Percentiles rank a stretch among this genome's conserved stretches.
Conservation (phyloP, 2,113 vertebrate species). For the mouse (Mus musculus) region DNA sequence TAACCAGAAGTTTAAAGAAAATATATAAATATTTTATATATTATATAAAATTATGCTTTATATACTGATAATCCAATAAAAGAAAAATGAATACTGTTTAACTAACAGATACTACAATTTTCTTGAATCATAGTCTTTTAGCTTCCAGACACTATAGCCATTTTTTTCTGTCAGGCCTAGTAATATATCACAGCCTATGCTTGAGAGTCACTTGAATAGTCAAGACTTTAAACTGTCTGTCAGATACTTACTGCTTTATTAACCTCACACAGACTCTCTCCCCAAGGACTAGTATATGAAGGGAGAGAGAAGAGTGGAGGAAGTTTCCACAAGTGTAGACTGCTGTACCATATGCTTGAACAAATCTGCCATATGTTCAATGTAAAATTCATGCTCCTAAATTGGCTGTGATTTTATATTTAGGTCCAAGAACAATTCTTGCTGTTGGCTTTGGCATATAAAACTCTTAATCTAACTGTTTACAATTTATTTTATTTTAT, state of each 20-base stretch:
- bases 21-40: too few relatives aligned
- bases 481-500: background rate
- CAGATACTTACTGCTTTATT: conserved; percentile 38
- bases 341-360: conserved; percentile 66
- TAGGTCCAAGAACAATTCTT: conserved; percentile 67
- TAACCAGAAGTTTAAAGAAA: background rate
- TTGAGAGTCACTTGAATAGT: background rate
- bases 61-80: background rate
- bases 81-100: background rate
- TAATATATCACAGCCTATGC: background rate
- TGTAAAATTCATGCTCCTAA: conserved; percentile 47
- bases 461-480: conserved; percentile 5
- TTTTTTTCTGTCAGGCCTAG: background rate
- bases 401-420: conserved; percentile 46
- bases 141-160: background rate
- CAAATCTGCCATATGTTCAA: conserved; percentile 60
- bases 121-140: background rate
- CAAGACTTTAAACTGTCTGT: background rate
- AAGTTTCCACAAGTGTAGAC: conserved; percentile 54
- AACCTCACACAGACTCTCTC: background rate
- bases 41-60: background rate
- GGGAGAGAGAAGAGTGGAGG: background rate
- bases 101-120: conserved; percentile 43
- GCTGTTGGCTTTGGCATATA: conserved; percentile 55
- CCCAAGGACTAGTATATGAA: background rate